Base-by-base conservation (phyloP, 2,113 vertebrate genomes). In the Scolopax mira region DNA sequence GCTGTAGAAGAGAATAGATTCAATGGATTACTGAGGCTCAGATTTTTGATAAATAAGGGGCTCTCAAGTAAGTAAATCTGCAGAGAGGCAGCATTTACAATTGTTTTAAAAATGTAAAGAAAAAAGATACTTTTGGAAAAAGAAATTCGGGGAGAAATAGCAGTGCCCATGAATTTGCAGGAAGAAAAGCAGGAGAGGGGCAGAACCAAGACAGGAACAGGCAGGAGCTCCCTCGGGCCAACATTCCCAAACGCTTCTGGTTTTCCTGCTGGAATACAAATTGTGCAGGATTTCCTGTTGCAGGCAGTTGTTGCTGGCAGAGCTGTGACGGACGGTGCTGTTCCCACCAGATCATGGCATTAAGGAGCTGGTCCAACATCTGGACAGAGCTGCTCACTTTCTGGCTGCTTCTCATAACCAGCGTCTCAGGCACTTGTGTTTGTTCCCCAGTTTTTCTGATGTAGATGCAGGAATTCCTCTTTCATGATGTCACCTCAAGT, bases 391-490 rank as follows among this genome's bases (percentile, higher is more conserved):
- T 78, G 54, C 66, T 87, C 16, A 0, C 70, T 79, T 64, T 18
- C 58, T 90, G 64, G 33, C 85, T 54, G 0, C 35, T 85, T 44
- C 52, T 54, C 67, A 41, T 7, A 9, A 39, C 30, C 57, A 9
- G 1, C 81, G 92, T 54, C 39, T 61, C 44, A 62, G 75, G 54
- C 62, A 31, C 41, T 54, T 75, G 66, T 4, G 3, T 69, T 79
- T 84, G 7, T 64, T 75, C 65, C 88, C 33, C 74, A n/a, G 14
- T 41, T 92, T 90, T 84, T 81, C 39, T 52, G 39, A 18, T 3
- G 10, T 4, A 81, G 65, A 54, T 70, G 73, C 65, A 95, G 82
- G 51, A 91, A 74, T 88, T 80, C 67, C 84, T 94, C 42, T 79
- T 41, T 25, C 17, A 11, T 0, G 0, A 21, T 2, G 0, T 61